Evolutionary conservation across 2,113 vertebrate species (phyloP), one percentile per base, ranked within the genome.

Genomic region (Misgurnus mizolepis): DNA sequence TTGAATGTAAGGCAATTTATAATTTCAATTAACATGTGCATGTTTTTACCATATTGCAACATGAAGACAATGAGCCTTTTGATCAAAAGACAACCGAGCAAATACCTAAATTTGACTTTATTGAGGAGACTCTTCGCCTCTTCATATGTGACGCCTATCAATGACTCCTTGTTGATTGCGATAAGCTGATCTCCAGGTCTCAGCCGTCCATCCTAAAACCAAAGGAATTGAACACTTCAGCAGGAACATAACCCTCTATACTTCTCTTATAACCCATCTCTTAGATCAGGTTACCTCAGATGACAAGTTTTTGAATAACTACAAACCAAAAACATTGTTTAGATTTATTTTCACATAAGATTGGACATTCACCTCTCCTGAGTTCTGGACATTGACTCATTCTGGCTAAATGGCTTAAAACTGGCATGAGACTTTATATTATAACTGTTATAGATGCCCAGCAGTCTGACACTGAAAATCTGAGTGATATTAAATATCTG

Each of bases 141-240:
- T 80, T 97, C 96, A 0, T 94, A 85, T 0, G 95, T 97, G 77
- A 95, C 89, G 15, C 96, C 95, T 80, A 97, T 94, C 82, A 97
- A 82, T 0, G 96, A 96, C 85, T 97, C 95, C 87, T 94, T 96
- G 78, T 96, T 96, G 79, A 97, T 93, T 49, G 96, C 95, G 0
- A 97, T 93, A 15, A 97, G 93, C 71, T 97, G 95, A 87, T 97
- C 96, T 66, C 96, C 96, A 0, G 94, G 93, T 79, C 94, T 90
- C 47, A 97, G 90, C 0, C 95, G 93, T 76, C 95, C 95, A 40
- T 97, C 95, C 96, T 97, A 87, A 49, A 43, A 17, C 45, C 67
- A 11, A 68, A 15, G 43, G 45, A 61, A 55, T 50, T 41, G 11
- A 67, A 43, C 67, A 50, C 50, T 22, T 41, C n/a, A 82, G 77